Conservation (phyloP, 1,140 invertebrate species). For the Sweltsa coloradensis region DNA sequence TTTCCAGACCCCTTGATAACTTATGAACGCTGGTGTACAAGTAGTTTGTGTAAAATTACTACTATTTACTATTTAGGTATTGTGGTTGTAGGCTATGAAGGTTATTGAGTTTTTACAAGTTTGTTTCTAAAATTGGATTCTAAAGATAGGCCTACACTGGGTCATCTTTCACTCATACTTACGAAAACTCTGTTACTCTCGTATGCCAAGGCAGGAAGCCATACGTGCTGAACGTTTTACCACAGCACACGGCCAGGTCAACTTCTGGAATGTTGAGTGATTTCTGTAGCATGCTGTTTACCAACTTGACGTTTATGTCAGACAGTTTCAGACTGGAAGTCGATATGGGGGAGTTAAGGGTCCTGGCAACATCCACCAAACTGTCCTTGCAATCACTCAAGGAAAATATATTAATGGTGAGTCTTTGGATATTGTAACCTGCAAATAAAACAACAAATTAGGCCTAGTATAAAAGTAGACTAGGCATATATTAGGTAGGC, state of each 20-base stretch:
- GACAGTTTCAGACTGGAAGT: conserved; percentile 26
- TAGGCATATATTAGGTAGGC: no score
- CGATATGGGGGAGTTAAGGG: conserved; percentile 16
- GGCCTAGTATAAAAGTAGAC: no score
- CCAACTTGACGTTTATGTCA: conserved; percentile 30
- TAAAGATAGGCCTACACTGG: background rate
- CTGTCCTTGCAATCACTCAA: conserved; percentile 9
- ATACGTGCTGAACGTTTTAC: conserved; percentile 39
- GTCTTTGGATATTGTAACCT: conserved; percentile 1
- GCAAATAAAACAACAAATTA: no score
- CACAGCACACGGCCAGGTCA: conserved; percentile 48
- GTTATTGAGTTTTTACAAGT: background rate
- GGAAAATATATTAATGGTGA: conserved; percentile 8
- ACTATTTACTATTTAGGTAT: background rate
- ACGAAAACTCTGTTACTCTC: conserved; percentile 52
- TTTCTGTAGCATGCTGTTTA: conserved; percentile 34
- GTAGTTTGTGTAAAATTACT: background rate
- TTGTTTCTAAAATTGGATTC: background rate
- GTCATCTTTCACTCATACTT: conserved; percentile 18
- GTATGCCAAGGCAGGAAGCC: conserved; percentile 59
- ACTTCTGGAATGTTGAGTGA: conserved; percentile 45
- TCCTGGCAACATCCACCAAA: conserved; percentile 4
- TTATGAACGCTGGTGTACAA: no score
- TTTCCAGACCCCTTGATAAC: no score
- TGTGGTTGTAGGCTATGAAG: background rate